Percentiles rank a stretch among this genome's conserved stretches.
Evolutionary conservation across 2,888 invertebrate genomes (phyloP).

Genomic region (Cremastinae sp.): DNA sequence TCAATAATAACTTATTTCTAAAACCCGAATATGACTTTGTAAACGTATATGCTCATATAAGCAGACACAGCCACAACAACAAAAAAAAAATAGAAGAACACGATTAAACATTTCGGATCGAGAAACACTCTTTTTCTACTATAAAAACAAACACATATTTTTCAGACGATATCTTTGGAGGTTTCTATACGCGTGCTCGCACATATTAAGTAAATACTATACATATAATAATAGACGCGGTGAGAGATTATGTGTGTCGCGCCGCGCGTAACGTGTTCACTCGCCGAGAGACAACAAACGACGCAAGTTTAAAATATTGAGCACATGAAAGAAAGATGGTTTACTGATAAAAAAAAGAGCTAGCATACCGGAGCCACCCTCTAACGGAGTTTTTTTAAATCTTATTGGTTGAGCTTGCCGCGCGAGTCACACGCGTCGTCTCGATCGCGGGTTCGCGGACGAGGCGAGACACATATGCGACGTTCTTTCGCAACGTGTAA

Average conservation of each 20-base stretch:
- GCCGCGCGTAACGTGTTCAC: too few relatives aligned
- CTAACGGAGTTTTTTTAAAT: neutral
- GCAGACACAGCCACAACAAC: slow-evolving; percentile 8
- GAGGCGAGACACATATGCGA: neutral
- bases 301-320: neutral
- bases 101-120: too few relatives aligned
- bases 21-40: neutral
- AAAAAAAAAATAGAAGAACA: neutral
- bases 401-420: slow-evolving; percentile 3
- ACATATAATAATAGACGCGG: too few relatives aligned
- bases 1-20: too few relatives aligned
- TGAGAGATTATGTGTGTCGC: too few relatives aligned
- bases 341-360: neutral
- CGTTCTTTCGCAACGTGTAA: slow-evolving; percentile 8
- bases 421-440: slow-evolving; percentile 7
- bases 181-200: slow-evolving; percentile 50
- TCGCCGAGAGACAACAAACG: too few relatives aligned
- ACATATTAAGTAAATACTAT: neutral
- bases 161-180: slow-evolving; percentile 43
- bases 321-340: neutral
- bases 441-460: neutral
- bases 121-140: slow-evolving; percentile 58
- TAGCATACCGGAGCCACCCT: too few relatives aligned
- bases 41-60: neutral
- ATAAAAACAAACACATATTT: slow-evolving; percentile 42